Conservation (phyloP, 1,140 invertebrate genomes). For the Drosophila dunni region DNA sequence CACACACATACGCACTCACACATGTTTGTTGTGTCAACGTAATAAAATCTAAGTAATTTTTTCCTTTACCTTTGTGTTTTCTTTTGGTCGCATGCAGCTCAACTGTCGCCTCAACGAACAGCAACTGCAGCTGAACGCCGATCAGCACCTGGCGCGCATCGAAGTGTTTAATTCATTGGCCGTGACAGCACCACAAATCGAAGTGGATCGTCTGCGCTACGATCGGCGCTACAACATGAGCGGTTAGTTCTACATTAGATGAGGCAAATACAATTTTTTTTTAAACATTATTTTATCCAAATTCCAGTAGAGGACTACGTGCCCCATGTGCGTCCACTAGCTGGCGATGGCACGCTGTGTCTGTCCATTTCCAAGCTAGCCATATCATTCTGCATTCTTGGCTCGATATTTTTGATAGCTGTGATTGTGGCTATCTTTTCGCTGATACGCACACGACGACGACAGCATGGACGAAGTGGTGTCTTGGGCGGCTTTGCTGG, state of each 20-base stretch:
- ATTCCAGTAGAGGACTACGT: slow-evolving; percentile 74
- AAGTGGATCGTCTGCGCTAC: slow-evolving; percentile 86
- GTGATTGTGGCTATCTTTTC: slow-evolving; percentile 88
- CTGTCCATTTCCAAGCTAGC: slow-evolving; percentile 90
- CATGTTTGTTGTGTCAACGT: slow-evolving; percentile 28
- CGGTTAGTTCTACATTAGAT: slow-evolving; percentile 55
- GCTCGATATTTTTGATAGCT: slow-evolving; percentile 88
- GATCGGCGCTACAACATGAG: slow-evolving; percentile 81
- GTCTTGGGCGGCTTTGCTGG: slow-evolving; percentile 44
- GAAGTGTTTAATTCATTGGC: slow-evolving; percentile 92
- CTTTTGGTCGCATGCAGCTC: slow-evolving; percentile 59
- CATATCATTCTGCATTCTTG: slow-evolving; percentile 88
- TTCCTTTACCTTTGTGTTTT: background rate
- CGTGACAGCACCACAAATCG: slow-evolving; percentile 90
- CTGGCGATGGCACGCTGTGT: slow-evolving; percentile 86
- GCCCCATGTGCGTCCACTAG: slow-evolving; percentile 62
- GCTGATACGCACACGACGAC: slow-evolving; percentile 86
- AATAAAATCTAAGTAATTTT: slow-evolving; percentile 17
- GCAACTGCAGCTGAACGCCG: slow-evolving; percentile 53
- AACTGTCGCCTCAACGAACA: slow-evolving; percentile 80
- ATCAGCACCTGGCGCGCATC: slow-evolving; percentile 86
- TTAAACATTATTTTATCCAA: too few relatives aligned
- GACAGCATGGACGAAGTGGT: slow-evolving; percentile 47
- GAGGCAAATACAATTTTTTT: too few relatives aligned
- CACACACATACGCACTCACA: background rate